Evolutionary conservation across 2,113 vertebrate species (phyloP).

Genomic region (Oryzias curvinotus): DNA sequence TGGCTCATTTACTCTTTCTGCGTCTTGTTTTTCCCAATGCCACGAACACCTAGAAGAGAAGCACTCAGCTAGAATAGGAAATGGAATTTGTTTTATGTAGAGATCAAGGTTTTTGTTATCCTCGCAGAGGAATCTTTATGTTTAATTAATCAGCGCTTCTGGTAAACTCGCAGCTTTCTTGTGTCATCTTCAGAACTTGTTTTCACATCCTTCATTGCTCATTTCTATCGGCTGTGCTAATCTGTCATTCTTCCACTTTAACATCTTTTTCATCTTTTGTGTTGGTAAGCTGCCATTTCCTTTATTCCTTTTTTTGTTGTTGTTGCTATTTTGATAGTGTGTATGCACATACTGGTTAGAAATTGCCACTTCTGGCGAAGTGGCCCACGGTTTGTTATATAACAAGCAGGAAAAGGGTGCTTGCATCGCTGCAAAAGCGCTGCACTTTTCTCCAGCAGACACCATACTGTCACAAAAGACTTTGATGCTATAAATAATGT

Average conservation of each 20-base stretch:
- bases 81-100: slow-evolving; percentile 10
- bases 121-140: slow-evolving; percentile 7
- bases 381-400: slow-evolving; percentile 16
- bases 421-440: slow-evolving; percentile 19
- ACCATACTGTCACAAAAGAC: slow-evolving; percentile 30
- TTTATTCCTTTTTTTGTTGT: slow-evolving; percentile 25
- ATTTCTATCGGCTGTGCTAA: slow-evolving; percentile 5
- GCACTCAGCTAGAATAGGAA: slow-evolving; percentile 29
- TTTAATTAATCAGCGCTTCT: slow-evolving; percentile 24
- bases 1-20: background rate
- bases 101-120: slow-evolving; percentile 11
- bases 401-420: slow-evolving; percentile 19
- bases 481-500: slow-evolving; percentile 59
- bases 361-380: slow-evolving; percentile 13
- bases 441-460: slow-evolving; percentile 12
- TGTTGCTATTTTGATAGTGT: slow-evolving; percentile 2
- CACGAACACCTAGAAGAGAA: slow-evolving; percentile 25
- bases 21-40: slow-evolving; percentile 25
- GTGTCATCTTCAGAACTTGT: slow-evolving; percentile 13
- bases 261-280: slow-evolving; percentile 36
- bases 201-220: background rate
- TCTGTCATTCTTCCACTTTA: slow-evolving; percentile 22
- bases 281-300: background rate
- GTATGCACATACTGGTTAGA: background rate
- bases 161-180: slow-evolving; percentile 9